Percentiles rank a stretch among this genome's conserved stretches.
phyloP scores from a whole-genome alignment of 2,113 vertebrate genomes.

The Pollimyrus isidori region DNA sequence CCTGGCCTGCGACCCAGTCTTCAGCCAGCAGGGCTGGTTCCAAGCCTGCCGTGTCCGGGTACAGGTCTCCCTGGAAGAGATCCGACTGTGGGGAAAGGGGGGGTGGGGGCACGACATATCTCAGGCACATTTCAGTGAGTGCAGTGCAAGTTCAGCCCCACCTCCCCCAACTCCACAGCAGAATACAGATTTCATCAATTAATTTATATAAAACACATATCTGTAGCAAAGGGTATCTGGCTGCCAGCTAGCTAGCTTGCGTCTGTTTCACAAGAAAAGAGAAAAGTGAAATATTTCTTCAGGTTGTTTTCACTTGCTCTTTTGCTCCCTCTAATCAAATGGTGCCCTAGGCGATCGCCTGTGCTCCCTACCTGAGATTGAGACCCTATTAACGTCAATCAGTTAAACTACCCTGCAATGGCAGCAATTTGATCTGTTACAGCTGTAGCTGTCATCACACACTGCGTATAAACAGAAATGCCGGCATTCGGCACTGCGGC shows the following conservation, averaged over 20 bases:
- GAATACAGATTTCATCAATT: neutral
- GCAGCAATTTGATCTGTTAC: neutral
- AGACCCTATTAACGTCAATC: neutral
- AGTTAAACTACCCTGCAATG: neutral
- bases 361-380: neutral
- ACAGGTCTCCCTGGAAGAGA: constrained; percentile 66
- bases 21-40: constrained; percentile 65
- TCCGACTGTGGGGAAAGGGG: constrained; percentile 53
- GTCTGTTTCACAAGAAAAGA: neutral
- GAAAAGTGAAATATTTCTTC: neutral
- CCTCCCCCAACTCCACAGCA: neutral
- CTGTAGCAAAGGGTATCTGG: neutral
- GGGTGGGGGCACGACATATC: neutral
- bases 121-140: too few relatives aligned
- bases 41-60: constrained; percentile 60
- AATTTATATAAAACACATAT: neutral
- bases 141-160: too few relatives aligned
- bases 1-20: constrained; percentile 67
- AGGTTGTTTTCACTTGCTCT: neutral
- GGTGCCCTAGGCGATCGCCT: neutral
- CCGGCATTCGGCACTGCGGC: neutral
- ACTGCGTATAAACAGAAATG: neutral
- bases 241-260: too few relatives aligned
- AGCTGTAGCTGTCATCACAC: neutral
- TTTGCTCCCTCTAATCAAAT: neutral